phyloP scores from a whole-genome alignment of 2,113 vertebrate species.

The Lepidothrix coronata region DNA sequence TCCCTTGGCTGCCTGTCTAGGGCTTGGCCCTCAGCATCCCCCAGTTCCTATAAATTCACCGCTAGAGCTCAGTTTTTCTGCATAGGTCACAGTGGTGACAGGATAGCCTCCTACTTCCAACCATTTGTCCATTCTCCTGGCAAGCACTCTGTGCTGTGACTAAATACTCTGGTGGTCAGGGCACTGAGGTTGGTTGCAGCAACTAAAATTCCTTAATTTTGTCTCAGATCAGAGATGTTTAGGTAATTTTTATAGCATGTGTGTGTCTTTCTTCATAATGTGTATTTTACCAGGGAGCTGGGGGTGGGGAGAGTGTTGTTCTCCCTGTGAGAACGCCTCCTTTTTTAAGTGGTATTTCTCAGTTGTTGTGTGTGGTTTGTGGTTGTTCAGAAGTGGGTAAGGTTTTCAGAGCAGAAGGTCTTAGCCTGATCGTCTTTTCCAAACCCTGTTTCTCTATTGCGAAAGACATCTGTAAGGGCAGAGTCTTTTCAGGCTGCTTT shows the following conservation, averaged over 20 bases:
- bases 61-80: neutral
- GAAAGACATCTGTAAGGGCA: neutral
- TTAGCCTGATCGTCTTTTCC: neutral
- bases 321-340: neutral
- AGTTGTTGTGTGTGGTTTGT: slow-evolving; percentile 14
- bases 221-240: neutral
- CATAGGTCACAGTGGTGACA: neutral
- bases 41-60: neutral
- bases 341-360: neutral
- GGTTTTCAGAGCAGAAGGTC: neutral
- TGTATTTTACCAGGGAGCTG: neutral
- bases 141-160: neutral
- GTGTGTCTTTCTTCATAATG: neutral
- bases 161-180: neutral
- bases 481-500: neutral
- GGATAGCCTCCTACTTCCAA: neutral
- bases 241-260: neutral
- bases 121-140: rapidly evolving
- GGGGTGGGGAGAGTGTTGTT: neutral
- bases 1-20: neutral
- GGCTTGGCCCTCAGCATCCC: rapidly evolving
- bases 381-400: neutral
- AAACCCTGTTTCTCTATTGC: neutral
- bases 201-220: neutral
- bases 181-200: neutral